Evolutionary conservation across 2,113 vertebrate species (phyloP).

Genomic region (Capreolus pygargus): DNA sequence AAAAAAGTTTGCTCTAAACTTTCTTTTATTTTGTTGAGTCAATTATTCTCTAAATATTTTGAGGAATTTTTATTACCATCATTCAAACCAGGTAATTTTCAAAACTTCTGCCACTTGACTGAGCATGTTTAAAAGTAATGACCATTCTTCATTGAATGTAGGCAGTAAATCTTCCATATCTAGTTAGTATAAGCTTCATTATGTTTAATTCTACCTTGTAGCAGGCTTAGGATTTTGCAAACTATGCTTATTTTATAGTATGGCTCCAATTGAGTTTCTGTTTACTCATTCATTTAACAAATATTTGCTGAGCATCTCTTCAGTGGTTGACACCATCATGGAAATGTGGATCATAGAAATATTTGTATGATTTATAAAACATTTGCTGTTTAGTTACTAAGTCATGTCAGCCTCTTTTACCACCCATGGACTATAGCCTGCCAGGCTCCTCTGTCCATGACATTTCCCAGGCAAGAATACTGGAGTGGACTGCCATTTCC

Average conservation of each 20-base stretch:
- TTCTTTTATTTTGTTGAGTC: neutral
- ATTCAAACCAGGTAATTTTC: neutral
- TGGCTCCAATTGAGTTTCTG: neutral
- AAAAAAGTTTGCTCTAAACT: neutral
- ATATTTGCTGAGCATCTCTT: neutral
- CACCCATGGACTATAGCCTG: neutral
- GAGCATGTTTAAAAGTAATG: slow-evolving; percentile 35
- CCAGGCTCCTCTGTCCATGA: neutral
- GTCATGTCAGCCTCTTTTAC: neutral
- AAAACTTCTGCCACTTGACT: neutral
- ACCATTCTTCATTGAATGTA: neutral
- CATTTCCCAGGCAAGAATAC: neutral
- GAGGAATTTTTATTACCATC: neutral
- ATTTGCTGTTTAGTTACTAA: neutral
- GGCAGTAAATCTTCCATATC: neutral
- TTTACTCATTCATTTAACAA: neutral
- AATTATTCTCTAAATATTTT: neutral
- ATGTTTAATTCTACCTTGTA: slow-evolving; percentile 14
- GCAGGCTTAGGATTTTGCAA: slow-evolving; percentile 17
- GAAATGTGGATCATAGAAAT: neutral
- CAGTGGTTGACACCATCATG: neutral
- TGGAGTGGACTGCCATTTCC: neutral
- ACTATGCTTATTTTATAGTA: slow-evolving; percentile 9
- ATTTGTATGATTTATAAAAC: neutral
- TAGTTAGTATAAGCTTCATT: neutral